Base-by-base conservation (phyloP, 1,140 invertebrate species). In the Macrobrachium nipponense region DNA sequence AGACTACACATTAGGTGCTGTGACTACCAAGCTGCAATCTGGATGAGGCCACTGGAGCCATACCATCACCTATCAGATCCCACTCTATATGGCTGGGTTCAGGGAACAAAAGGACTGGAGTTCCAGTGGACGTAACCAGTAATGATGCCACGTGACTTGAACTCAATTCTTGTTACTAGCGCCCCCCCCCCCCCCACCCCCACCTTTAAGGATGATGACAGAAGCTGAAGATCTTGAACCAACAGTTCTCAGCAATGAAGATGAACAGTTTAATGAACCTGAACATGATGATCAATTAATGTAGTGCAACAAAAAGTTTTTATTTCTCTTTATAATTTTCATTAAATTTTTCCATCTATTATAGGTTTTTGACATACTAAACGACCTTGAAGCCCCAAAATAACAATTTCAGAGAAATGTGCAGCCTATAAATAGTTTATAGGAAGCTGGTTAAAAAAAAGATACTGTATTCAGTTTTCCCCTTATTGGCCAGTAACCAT, bases 131-230 rank as follows among this genome's bases (percentile, higher is more conserved):
- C 75, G 12, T 5, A 60, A 7, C 58, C 58, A 18, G n/a, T 11
- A 58, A 78, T 51, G 51, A 51, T 59, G 18, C 5, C 14, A 36
- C 58, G 18, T n/a, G 8, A 51, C 27, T 60, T 36, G 44, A 5
- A 51, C 5, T 66, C 64, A 66, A 66, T 66, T 66, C 64, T 66
- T 12, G 12, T 66, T 12, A 66, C 64, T 66, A 66, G 12, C 44
- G n/a, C 43, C 75, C 27, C 75, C 36, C n/a, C n/a, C n/a, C n/a
- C n/a, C n/a, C n/a, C n/a, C n/a, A n/a, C n/a, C n/a, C n/a, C n/a
- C n/a, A 78, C 8, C 75, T 78, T 78, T 78, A 43, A 60, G n/a
- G 75, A 78, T 78, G 75, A 78, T 60, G 75, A 78, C 44, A 78
- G 18, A 18, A 36, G 64, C 64, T 66, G 5, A n/a, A n/a, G n/a